Evolutionary conservation across 2,797 vertebrate species (phyloP).

Genomic region (Squalus acanthias): DNA sequence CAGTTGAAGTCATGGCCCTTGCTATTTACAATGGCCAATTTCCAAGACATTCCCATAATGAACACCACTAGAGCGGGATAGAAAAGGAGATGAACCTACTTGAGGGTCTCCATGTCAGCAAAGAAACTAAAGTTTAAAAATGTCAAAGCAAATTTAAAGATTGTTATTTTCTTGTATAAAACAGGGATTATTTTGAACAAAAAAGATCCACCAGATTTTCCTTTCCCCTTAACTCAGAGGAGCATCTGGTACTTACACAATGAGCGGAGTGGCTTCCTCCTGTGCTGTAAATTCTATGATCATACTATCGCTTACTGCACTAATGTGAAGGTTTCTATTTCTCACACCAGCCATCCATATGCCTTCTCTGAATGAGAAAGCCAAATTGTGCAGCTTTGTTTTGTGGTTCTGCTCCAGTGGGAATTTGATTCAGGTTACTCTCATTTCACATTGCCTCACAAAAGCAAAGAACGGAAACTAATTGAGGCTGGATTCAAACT

Average conservation of each 20-base stretch:
- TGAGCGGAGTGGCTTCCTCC: neutral
- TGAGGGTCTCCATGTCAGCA: neutral
- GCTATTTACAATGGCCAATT: neutral
- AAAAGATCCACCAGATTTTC: neutral
- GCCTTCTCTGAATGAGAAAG: neutral
- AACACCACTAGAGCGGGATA: neutral
- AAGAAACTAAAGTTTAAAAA: neutral
- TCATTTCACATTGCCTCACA: neutral
- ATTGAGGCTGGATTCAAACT: neutral
- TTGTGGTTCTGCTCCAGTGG: neutral
- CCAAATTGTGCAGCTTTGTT: neutral
- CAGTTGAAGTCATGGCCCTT: neutral
- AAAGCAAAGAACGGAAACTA: neutral
- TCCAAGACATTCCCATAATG: neutral
- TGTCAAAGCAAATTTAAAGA: neutral
- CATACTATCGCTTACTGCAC: neutral
- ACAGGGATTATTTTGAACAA: neutral
- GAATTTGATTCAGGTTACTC: neutral
- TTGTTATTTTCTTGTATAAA: neutral
- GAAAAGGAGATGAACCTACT: neutral
- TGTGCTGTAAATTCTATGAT: neutral
- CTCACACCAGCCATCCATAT: neutral
- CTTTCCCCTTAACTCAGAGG: neutral
- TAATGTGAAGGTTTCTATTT: neutral
- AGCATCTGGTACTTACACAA: neutral